Percentiles rank a stretch among this genome's conserved stretches.
Evolutionary conservation across 2,888 invertebrate species (phyloP).

Genomic region (Pandemis cinnamomeana): DNA sequence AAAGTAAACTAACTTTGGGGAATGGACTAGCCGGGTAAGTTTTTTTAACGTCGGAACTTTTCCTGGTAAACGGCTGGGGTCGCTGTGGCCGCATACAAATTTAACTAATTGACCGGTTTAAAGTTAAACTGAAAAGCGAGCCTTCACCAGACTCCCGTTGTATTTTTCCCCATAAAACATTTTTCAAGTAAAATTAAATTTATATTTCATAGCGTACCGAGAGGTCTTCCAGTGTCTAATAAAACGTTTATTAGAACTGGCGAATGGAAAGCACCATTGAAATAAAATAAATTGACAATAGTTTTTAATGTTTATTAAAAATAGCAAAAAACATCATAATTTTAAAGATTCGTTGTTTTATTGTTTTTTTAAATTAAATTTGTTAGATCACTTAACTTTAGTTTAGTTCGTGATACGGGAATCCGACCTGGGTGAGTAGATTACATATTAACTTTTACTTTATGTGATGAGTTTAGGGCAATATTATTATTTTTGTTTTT

Average conservation of each 20-base stretch:
- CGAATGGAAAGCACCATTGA: not conserved
- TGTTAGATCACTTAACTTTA: no score
- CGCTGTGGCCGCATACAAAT: slow-evolving; percentile 14
- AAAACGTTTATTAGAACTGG: not conserved
- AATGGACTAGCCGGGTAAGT: slow-evolving; percentile 4
- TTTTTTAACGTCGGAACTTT: slow-evolving; percentile 13
- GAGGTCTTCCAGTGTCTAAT: not conserved
- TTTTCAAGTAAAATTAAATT: not conserved
- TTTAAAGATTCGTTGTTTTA: no score
- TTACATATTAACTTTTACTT: no score
- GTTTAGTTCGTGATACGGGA: no score
- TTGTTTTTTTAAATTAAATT: no score
- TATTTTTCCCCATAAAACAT: not conserved
- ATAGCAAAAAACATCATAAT: no score
- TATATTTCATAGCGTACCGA: slow-evolving; percentile 1
- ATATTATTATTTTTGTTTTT: no score
- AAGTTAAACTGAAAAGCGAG: not conserved
- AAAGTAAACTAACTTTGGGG: not conserved
- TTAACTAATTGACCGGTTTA: slow-evolving; percentile 10
- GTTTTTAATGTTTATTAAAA: no score
- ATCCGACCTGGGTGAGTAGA: no score
- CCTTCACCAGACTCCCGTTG: not conserved
- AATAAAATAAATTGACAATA: not conserved
- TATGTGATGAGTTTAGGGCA: no score
- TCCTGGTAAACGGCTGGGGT: slow-evolving; percentile 5